A percentile compares a stretch with the other conserved stretches of the same genome.
Conservation (phyloP, 2,888 invertebrate species). For the Cosmia pyralina region DNA sequence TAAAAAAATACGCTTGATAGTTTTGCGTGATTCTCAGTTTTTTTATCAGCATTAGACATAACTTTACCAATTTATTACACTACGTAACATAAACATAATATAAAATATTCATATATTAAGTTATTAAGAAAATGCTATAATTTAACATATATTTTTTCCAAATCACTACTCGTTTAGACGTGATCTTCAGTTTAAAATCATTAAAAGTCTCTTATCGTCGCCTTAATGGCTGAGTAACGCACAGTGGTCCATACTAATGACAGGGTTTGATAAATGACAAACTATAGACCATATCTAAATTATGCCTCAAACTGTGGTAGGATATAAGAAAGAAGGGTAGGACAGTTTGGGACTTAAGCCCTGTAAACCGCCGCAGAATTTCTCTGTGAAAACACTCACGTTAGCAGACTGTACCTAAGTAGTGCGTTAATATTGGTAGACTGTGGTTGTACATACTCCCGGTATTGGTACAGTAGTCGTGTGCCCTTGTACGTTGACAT, state of each 20-base stretch:
- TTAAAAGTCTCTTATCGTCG: too few species aligned
- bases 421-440: neutral
- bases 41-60: too few species aligned
- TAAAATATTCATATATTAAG: too few species aligned
- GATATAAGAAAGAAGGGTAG: too few species aligned
- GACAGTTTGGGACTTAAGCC: neutral
- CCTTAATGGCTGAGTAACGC: neutral
- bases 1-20: too few species aligned
- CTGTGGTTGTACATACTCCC: conserved; percentile 41
- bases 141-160: too few species aligned
- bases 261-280: neutral
- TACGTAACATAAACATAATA: too few species aligned
- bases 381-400: neutral
- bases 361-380: neutral
- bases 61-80: too few species aligned
- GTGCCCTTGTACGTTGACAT: conserved; percentile 81
- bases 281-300: neutral
- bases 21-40: too few species aligned
- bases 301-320: neutral
- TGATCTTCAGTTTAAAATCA: too few species aligned
- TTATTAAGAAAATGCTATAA: too few species aligned
- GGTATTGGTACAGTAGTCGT: conserved; percentile 43
- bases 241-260: neutral
- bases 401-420: conserved; percentile 15
- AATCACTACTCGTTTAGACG: too few species aligned